Evolutionary conservation across 2,888 invertebrate genomes (phyloP), one percentile per base, ranked within the genome.

Genomic region (Lasius platythorax): DNA sequence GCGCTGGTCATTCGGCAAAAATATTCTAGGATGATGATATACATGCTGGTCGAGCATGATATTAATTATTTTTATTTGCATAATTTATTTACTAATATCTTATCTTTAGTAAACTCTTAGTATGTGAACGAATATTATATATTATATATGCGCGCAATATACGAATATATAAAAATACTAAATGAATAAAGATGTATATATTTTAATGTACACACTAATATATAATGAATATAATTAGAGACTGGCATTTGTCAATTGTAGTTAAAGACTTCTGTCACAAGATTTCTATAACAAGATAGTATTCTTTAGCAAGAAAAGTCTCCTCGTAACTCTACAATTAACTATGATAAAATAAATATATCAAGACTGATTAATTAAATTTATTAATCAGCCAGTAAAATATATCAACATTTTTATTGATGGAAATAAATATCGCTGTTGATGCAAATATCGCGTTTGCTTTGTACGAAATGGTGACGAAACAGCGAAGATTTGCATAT

Each of bases 41-140:
- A 28, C 28, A 30, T 18, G 30, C 0, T 15, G 28, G 11, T 3
- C 11, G 3, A 28, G 40, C 6, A 40, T 15, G 30, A 46, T n/a
- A 15, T 50, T n/a, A 50, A 75, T 18, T 37, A 64, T 1, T 3
- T 50, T 50, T 9, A 12, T 74, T 53, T 8, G 53, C 37, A 33
- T 15, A 66, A 50, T 76, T 76, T 66, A 15, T 75, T 15, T 63
- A 46, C 33, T n/a, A 61, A 58, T 23, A 5, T 28, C 30, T 37
- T 5, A 37, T 33, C 3, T 0, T 50, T 30, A 50, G 5, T 11
- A n/a, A 8, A 18, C n/a, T 8, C 53, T 33, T 33, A 33, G 30
- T 23, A 23, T 33, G 37, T 37, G 4, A 37, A 37, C 37, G 1
- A 56, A 56, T 56, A 56, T 56, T n/a, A n/a, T n/a, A 37, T 37